Evolutionary conservation across 1,140 invertebrate genomes (phyloP).

Genomic region (Musca domestica): DNA sequence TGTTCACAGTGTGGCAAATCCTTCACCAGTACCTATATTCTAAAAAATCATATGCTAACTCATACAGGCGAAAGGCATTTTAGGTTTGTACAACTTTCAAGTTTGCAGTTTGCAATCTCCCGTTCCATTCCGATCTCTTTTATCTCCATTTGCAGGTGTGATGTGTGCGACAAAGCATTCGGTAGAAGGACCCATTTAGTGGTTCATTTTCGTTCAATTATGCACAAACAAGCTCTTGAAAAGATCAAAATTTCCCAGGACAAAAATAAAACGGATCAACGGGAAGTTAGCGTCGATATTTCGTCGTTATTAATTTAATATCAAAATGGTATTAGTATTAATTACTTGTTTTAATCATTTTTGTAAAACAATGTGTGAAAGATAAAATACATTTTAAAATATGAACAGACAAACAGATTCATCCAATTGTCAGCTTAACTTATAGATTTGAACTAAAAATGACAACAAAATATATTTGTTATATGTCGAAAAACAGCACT

Average conservation of each 20-base stretch:
- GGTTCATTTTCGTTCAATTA: slow-evolving; percentile 15
- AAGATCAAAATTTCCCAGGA: not conserved
- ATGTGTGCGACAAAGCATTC: slow-evolving; percentile 25
- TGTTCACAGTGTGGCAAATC: slow-evolving; percentile 28
- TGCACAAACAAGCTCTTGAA: slow-evolving; percentile 27
- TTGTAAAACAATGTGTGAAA: too few species aligned
- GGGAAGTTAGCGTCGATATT: not conserved
- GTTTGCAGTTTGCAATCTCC: not conserved
- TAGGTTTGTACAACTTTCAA: slow-evolving; percentile 18
- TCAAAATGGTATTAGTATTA: too few species aligned
- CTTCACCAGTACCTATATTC: slow-evolving; percentile 23
- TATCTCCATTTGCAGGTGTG: slow-evolving; percentile 24
- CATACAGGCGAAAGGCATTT: slow-evolving; percentile 28
- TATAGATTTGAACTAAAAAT: too few species aligned
- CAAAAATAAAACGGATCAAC: not conserved
- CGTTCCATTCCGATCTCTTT: not conserved
- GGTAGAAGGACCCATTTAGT: slow-evolving; percentile 17
- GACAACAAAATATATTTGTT: too few species aligned
- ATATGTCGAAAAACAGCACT: too few species aligned
- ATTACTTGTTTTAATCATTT: too few species aligned
- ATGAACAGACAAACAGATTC: too few species aligned
- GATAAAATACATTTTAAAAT: too few species aligned
- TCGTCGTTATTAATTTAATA: too few species aligned
- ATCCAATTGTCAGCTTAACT: too few species aligned
- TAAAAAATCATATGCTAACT: slow-evolving; percentile 28